Percentiles rank a stretch among this genome's conserved stretches.
phyloP scores from a whole-genome alignment of 2,797 vertebrate genomes.

The Chaunax sp. region DNA sequence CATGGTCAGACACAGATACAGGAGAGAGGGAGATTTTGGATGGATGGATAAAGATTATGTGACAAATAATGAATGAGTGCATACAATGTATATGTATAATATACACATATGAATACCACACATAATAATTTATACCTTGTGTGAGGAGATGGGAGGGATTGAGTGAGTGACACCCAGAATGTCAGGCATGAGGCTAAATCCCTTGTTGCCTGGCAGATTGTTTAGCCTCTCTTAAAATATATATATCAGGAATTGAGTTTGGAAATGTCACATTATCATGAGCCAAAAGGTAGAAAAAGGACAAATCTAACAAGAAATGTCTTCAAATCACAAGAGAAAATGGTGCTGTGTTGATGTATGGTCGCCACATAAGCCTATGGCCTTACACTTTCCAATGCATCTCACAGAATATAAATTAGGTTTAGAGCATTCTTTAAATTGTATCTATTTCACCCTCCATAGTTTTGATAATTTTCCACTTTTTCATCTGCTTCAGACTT shows the following conservation, averaged over 20 bases:
- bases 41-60: not conserved
- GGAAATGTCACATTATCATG: constrained; percentile 70
- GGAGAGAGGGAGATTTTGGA: not conserved
- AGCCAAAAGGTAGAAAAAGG: constrained; percentile 32
- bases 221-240: constrained; percentile 50
- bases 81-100: too few species aligned
- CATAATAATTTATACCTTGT: too few species aligned
- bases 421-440: too few species aligned
- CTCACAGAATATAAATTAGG: too few species aligned
- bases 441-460: too few species aligned
- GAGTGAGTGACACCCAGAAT: constrained; percentile 36
- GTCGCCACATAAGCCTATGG: too few species aligned
- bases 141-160: constrained; percentile 2
- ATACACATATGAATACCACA: too few species aligned
- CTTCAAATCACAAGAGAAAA: constrained; percentile 14
- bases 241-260: constrained; percentile 49
- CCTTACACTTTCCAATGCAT: too few species aligned
- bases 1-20: not conserved
- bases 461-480: too few species aligned
- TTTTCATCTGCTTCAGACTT: too few species aligned
- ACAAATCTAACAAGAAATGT: constrained; percentile 5
- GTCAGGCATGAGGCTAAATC: constrained; percentile 38
- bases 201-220: constrained; percentile 26
- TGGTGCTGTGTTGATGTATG: not conserved
- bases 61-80: not conserved